Evolutionary conservation across 2,888 invertebrate species (phyloP), one percentile per base, ranked within the genome.

Genomic region (Phortica okadai): DNA sequence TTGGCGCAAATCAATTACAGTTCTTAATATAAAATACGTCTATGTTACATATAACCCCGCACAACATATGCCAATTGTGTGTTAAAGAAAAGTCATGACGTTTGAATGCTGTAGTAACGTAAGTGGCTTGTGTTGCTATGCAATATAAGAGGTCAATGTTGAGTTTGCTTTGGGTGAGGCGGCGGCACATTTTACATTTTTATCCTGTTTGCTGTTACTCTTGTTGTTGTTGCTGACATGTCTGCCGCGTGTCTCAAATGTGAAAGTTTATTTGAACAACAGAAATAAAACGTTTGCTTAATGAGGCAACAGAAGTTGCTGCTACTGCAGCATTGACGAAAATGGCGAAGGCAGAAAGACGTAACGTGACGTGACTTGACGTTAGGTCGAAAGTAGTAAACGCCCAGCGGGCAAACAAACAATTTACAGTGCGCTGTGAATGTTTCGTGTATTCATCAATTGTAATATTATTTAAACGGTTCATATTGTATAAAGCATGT

Each of bases 191-290:
- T 1, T 14, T 50, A 11, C 50, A 50, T 50, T 50, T 50, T 50
- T 50, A 33, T 33, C 33, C 33, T 33, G 33, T 5, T 33, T 33
- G 33, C 14, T 50, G 50, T 2, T 50, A 50, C 14, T 50, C 10
- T 50, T 50, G 50, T 50, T 50, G 50, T 50, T 50, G 50, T 45
- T 45, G 50, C 4, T 16, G 10, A 25, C 25, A 25, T 62, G 16
- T 62, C 25, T 62, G 62, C 25, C 21, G 25, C 21, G 62, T 62
- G 62, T 62, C 62, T 62, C 62, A 62, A 56, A 62, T 62, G 25
- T 62, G 62, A 62, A 62, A 62, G 62, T 62, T 16, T 59, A 16
- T 16, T 16, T 59, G 59, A 59, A 21, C n/a, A 21, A 6, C 59
- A 21, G 25, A 25, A 59, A 14, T 10, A 59, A n/a, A 59, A 59